phyloP scores from a whole-genome alignment of 1,140 invertebrate species.

The Cotesia chilonis region DNA sequence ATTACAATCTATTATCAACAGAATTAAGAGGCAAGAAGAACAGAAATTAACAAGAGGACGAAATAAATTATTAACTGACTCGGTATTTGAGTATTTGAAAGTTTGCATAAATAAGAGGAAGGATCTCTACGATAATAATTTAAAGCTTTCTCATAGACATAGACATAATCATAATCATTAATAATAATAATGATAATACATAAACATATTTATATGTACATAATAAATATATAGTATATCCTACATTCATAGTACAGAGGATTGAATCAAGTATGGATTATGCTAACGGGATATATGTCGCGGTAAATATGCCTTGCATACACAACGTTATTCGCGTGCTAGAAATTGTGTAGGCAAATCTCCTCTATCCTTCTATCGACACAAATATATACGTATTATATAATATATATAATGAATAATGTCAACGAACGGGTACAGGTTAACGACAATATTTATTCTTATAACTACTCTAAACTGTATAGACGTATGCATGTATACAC shows the following conservation, averaged over 20 bases:
- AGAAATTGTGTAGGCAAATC: constrained; percentile 18
- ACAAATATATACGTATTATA: constrained; percentile 4
- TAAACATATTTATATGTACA: constrained; percentile 5
- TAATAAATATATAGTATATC: not conserved
- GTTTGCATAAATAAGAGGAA: not conserved
- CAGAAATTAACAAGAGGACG: too few species aligned
- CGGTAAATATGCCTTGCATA: constrained; percentile 23
- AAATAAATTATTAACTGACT: too few species aligned
- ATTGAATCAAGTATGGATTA: constrained; percentile 29
- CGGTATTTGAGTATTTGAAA: constrained; percentile 5
- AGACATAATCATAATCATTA: not conserved
- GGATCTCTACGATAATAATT: constrained; percentile 21
- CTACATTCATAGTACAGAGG: not conserved
- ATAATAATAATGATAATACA: not conserved
- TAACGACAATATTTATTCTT: too few species aligned
- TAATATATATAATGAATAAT: not conserved
- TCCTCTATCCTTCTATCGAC: not conserved
- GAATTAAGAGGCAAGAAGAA: too few species aligned
- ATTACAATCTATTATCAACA: too few species aligned
- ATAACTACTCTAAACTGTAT: too few species aligned
- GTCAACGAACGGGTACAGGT: not conserved
- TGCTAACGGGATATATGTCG: constrained; percentile 27
- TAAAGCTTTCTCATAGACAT: constrained; percentile 14
- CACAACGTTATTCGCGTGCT: constrained; percentile 19
- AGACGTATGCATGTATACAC: too few species aligned